These are phyloP conservation scores for Microvelia longipes DNA, from an alignment of 1,140 invertebrate species.

Conservation along the genomic window DNA sequence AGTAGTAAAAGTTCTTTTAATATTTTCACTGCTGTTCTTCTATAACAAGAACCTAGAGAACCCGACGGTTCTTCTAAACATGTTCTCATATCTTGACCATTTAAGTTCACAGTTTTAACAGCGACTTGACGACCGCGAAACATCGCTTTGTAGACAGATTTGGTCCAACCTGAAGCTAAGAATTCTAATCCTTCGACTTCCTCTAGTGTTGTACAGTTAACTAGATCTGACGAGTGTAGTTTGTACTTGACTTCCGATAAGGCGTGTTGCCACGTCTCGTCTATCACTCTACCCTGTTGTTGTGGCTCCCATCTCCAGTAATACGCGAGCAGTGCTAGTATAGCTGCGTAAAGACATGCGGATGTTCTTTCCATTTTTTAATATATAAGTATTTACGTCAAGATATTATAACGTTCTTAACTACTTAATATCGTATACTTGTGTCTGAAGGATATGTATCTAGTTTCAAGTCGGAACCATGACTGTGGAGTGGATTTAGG, in stretches of 20 bases:
- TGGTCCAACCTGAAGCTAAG: conserved; percentile 34
- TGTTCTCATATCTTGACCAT: conserved; percentile 30
- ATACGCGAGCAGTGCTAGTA: background rate
- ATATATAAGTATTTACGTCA: background rate
- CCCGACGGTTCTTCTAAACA: conserved; percentile 23
- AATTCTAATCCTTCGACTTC: conserved; percentile 19
- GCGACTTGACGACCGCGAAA: conserved; percentile 27
- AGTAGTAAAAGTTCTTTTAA: conserved; percentile 22
- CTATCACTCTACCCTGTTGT: background rate
- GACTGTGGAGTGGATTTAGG: background rate
- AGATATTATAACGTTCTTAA: background rate
- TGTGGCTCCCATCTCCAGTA: background rate
- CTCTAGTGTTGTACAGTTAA: conserved; percentile 20
- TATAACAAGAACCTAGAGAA: conserved; percentile 27
- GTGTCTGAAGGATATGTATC: no score
- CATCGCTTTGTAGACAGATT: conserved; percentile 31
- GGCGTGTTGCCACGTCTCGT: background rate
- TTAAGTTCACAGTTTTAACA: conserved; percentile 33
- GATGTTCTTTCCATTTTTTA: background rate
- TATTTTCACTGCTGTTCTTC: conserved; percentile 30
- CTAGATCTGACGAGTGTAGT: background rate
- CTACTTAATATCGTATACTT: no score
- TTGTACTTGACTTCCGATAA: background rate
- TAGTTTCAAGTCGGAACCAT: background rate
- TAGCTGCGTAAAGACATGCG: background rate